These are phyloP conservation scores for Homarus gammarus DNA, from an alignment of 2,888 invertebrate species.

Conservation along the genomic window DNA sequence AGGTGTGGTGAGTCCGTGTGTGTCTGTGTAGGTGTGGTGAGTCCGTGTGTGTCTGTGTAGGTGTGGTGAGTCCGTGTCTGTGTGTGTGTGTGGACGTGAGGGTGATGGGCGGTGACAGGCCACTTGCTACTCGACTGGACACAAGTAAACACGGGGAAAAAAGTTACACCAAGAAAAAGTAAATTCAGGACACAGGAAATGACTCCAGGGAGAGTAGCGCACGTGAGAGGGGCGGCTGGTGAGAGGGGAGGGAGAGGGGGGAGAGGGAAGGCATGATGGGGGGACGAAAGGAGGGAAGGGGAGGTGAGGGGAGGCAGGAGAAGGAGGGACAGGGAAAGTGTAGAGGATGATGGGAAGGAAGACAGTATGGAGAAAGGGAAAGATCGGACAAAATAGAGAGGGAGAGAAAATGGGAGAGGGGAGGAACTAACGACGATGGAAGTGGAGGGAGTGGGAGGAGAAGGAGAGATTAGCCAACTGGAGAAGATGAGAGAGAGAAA, in stretches of 20 bases:
- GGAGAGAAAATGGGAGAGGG: not conserved
- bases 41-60: no score
- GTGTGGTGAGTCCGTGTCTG: no score
- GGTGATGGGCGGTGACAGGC: no score
- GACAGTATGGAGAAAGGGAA: not conserved
- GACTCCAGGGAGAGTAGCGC: not conserved
- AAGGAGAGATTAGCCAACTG: no score
- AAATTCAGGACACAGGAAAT: conserved; percentile 12
- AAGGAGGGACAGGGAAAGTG: not conserved
- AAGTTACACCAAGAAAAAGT: not conserved
- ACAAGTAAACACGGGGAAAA: conserved; percentile 17
- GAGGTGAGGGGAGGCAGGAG: not conserved
- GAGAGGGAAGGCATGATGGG: not conserved
- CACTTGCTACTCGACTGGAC: no score
- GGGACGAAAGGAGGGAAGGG: not conserved
- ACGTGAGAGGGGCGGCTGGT: conserved; percentile 5
- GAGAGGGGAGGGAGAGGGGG: not conserved
- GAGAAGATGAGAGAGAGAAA: conserved; percentile 27
- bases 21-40: no score
- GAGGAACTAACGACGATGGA: not conserved
- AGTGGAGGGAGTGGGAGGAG: not conserved
- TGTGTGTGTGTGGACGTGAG: no score
- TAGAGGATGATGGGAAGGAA: no score
- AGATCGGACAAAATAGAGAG: not conserved
- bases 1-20: no score